phyloP scores from a whole-genome alignment of 2,888 invertebrate species.

The Cylindroiulus punctatus region DNA sequence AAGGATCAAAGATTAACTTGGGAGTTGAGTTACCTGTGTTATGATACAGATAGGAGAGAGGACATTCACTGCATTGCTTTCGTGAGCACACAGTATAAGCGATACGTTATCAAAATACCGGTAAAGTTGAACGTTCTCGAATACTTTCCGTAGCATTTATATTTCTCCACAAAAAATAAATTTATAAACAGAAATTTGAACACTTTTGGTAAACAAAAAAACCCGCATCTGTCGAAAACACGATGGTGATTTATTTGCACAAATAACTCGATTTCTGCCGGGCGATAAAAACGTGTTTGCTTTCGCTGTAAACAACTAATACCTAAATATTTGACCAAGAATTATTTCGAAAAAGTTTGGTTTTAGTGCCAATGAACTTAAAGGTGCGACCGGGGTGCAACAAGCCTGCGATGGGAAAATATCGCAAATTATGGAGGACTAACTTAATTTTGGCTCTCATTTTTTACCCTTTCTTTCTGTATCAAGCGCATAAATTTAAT shows the following conservation, averaged over 20 bases:
- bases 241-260: not conserved
- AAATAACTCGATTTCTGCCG: not conserved
- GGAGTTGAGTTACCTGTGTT: not conserved
- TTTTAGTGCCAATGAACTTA: slow-evolving; percentile 27
- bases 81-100: not conserved
- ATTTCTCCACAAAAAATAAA: not conserved
- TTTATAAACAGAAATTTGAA: not conserved
- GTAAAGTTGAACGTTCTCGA: not conserved
- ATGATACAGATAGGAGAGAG: not conserved
- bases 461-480: slow-evolving; percentile 34
- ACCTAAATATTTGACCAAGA: slow-evolving; percentile 9
- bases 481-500: slow-evolving; percentile 38
- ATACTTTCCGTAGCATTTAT: not conserved
- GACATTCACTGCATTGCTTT: not conserved
- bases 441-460: slow-evolving; percentile 25
- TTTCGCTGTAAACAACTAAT: slow-evolving; percentile 17
- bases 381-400: slow-evolving; percentile 7
- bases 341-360: slow-evolving; percentile 1
- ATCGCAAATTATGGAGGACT: slow-evolving; percentile 38
- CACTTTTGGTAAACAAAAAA: not conserved
- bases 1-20: not conserved
- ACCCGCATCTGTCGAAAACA: not conserved
- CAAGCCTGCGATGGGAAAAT: not conserved
- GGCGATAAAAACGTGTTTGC: slow-evolving; percentile 20
- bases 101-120: slow-evolving; percentile 17